Percentiles rank a stretch among this genome's conserved stretches.
Conservation (phyloP, 37 sponge, comb jelly and placozoan species). For the Eunapius fragilis region DNA sequence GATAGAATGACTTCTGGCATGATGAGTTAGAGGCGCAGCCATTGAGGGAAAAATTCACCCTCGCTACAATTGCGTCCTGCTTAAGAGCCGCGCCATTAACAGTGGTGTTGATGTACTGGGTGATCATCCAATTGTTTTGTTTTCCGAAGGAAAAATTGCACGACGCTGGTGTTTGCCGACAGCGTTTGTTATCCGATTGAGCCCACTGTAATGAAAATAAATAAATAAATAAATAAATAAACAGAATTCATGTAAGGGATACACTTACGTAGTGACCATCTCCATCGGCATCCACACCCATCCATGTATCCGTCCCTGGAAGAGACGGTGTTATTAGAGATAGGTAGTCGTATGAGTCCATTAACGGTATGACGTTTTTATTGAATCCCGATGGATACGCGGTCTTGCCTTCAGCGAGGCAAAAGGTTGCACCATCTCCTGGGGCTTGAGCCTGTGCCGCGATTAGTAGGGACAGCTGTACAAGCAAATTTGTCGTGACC, state of each 20-base stretch:
- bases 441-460: too few species aligned
- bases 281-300: too few species aligned
- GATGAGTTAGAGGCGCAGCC: not conserved
- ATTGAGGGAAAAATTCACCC: not conserved
- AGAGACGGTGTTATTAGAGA: too few species aligned
- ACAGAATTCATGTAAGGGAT: not conserved
- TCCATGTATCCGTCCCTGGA: too few species aligned
- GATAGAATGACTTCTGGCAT: conserved; percentile 3
- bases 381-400: too few species aligned
- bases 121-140: conserved; percentile 47
- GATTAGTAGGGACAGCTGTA: too few species aligned
- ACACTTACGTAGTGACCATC: too few species aligned
- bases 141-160: conserved; percentile 2
- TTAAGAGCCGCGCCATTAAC: conserved; percentile 19
- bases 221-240: not conserved
- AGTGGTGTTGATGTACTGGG: conserved; percentile 25
- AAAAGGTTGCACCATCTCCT: too few species aligned
- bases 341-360: too few species aligned
- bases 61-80: conserved; percentile 19
- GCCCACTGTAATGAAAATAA: conserved; percentile 29
- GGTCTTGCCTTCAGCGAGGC: too few species aligned
- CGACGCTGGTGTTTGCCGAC: not conserved
- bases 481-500: too few species aligned
- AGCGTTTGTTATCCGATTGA: not conserved
- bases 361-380: too few species aligned